Evolutionary conservation across 2,888 invertebrate genomes (phyloP).

Genomic region (Coenonympha glycerion): DNA sequence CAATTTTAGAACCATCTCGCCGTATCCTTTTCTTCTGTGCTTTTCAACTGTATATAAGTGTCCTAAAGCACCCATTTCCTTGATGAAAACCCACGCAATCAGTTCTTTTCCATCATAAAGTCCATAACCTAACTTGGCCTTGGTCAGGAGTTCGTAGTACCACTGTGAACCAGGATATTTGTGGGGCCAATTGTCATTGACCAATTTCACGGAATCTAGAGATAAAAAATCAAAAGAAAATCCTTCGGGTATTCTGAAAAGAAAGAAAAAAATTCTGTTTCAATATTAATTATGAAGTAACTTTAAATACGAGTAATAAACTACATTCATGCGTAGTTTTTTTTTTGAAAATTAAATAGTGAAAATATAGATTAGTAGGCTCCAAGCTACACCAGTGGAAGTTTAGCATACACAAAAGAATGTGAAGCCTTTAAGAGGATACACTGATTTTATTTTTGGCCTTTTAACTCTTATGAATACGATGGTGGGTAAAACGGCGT

Average conservation of each 20-base stretch:
- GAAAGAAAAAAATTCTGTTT: not conserved
- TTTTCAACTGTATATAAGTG: slow-evolving; percentile 48
- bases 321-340: too few species aligned
- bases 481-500: too few species aligned
- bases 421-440: too few species aligned
- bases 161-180: slow-evolving; percentile 37
- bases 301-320: too few species aligned
- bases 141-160: slow-evolving; percentile 43
- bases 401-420: too few species aligned
- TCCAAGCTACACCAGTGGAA: too few species aligned
- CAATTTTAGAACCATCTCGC: slow-evolving; percentile 41
- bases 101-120: slow-evolving; percentile 38
- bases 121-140: slow-evolving; percentile 44
- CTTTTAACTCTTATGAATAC: too few species aligned
- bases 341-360: too few species aligned
- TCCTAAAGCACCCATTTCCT: slow-evolving; percentile 45
- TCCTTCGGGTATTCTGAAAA: slow-evolving; percentile 38
- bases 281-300: not conserved
- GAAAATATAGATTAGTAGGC: too few species aligned
- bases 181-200: slow-evolving; percentile 48
- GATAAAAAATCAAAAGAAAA: slow-evolving; percentile 37
- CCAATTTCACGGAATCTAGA: slow-evolving; percentile 35
- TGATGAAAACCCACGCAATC: slow-evolving; percentile 45
- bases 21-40: slow-evolving; percentile 50
- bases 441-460: too few species aligned